Evolutionary conservation across 2,888 invertebrate species (phyloP).

Genomic region (Boloria euphrosyne): DNA sequence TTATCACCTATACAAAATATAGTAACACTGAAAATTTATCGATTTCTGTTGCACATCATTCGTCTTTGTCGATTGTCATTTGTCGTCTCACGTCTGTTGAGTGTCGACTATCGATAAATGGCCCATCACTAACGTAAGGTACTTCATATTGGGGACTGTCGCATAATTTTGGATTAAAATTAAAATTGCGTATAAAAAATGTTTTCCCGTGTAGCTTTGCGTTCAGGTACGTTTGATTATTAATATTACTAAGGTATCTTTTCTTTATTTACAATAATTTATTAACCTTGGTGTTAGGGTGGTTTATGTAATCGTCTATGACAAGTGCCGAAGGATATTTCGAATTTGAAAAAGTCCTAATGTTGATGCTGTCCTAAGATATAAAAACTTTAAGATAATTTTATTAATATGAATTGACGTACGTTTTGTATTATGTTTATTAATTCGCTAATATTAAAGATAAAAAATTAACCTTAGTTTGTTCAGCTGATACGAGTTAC

Average conservation of each 20-base stretch:
- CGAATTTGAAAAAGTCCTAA: neutral
- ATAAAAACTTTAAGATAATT: neutral
- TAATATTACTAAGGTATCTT: slow-evolving; percentile 10
- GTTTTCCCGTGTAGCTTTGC: slow-evolving; percentile 86
- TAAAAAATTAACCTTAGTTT: slow-evolving; percentile 31
- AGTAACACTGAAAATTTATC: neutral
- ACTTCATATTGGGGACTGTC: slow-evolving; percentile 60
- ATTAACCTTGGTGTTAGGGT: slow-evolving; percentile 58
- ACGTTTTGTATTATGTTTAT: neutral
- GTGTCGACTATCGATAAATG: neutral
- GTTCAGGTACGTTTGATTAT: slow-evolving; percentile 81
- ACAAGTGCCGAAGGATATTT: slow-evolving; percentile 47
- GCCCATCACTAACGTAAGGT: slow-evolving; percentile 67
- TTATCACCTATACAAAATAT: neutral
- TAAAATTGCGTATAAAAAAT: slow-evolving; percentile 74
- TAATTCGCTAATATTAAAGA: neutral
- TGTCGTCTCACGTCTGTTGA: too few species aligned
- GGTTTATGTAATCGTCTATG: slow-evolving; percentile 82
- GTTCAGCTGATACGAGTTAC: slow-evolving; percentile 15
- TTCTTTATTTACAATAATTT: slow-evolving; percentile 32
- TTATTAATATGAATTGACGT: neutral
- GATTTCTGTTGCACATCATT: neutral
- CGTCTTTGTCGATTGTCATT: too few species aligned
- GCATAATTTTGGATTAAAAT: slow-evolving; percentile 53
- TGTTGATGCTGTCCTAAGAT: neutral